Base-by-base conservation (phyloP, 2,888 invertebrate genomes). In the Koerneria pararmatus region DNA sequence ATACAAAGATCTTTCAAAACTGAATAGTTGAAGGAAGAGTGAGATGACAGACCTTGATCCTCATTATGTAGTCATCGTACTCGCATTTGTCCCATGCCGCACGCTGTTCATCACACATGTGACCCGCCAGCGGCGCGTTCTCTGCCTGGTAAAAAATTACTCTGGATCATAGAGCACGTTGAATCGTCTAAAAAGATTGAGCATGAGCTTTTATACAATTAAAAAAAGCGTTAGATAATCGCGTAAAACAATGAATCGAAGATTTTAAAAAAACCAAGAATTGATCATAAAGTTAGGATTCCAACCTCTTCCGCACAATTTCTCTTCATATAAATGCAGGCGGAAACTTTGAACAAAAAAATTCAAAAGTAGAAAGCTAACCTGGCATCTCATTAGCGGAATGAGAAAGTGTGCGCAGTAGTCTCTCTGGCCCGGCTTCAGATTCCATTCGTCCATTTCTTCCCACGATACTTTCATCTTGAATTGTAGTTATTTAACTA, bases 381-480 rank as follows among this genome's bases (percentile, higher is more conserved):
- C 79, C 74, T 78, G 78, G 67, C 80, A 80, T 56, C 70, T 72
- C 75, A 78, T 78, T 46, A 78, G 69, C 35, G 73, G 70, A 65
- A 80, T 79, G 32, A 80, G 70, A 54, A 74, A 67, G 67, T 80
- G 80, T 19, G 80, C 80, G 64, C 82, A 82, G 65, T 82, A 82
- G 67, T 82, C 82, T 6, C 82, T 73, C 65, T 78, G 77, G 8
- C 74, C 79, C 3, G 75, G 72, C 37, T 74, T 76, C 67, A 82
- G 68, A 19, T 70, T 69, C 75, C 72, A 77, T 62, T 74, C 74
- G 51, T 82, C 81, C 75, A 76, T 76, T 66, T 76, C 76, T 58
- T 76, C 74, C 76, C 76, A 76, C 5, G 72, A 74, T 11, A 74
- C 74, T 56, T 76, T 72, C 76, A 76, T 76, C 56, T 74, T 1